These are phyloP conservation scores for Tachina lurida DNA, from an alignment of 2,888 invertebrate species.

Conservation along the genomic window DNA sequence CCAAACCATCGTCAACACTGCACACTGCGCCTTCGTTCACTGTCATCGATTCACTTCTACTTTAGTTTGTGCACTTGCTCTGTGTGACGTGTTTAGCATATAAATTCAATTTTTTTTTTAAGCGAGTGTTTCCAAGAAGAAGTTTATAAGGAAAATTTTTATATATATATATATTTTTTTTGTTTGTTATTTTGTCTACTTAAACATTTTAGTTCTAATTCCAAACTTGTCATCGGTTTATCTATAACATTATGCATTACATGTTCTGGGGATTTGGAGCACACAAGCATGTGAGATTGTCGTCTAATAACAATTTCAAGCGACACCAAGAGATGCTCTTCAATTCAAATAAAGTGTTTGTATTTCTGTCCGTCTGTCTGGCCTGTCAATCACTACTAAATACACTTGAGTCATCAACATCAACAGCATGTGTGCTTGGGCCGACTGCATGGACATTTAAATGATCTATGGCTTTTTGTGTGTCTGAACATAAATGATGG, in stretches of 20 bases:
- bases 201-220: slow-evolving; percentile 54
- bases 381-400: slow-evolving; percentile 56
- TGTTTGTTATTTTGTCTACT: slow-evolving; percentile 43
- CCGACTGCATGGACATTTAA: slow-evolving; percentile 40
- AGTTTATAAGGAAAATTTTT: slow-evolving; percentile 18
- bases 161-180: background rate
- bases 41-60: slow-evolving; percentile 43
- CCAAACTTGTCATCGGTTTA: slow-evolving; percentile 60
- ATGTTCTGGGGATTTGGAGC: slow-evolving; percentile 65
- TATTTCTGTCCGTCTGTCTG: slow-evolving; percentile 46
- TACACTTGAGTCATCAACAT: slow-evolving; percentile 57
- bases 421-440: slow-evolving; percentile 7
- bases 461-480: slow-evolving; percentile 1
- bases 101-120: slow-evolving; percentile 15
- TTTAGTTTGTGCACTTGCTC: slow-evolving; percentile 41
- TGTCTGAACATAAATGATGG: slow-evolving; percentile 12
- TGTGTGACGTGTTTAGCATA: slow-evolving; percentile 64
- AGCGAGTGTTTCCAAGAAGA: slow-evolving; percentile 39
- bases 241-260: slow-evolving; percentile 63
- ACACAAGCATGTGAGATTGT: slow-evolving; percentile 51
- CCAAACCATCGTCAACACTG: slow-evolving; percentile 14
- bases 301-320: slow-evolving; percentile 54
- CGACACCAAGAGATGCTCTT: slow-evolving; percentile 54
- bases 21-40: slow-evolving; percentile 41
- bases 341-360: slow-evolving; percentile 60